Base-by-base conservation (phyloP, 2,113 vertebrate genomes). In the Gila orcuttii region DNA sequence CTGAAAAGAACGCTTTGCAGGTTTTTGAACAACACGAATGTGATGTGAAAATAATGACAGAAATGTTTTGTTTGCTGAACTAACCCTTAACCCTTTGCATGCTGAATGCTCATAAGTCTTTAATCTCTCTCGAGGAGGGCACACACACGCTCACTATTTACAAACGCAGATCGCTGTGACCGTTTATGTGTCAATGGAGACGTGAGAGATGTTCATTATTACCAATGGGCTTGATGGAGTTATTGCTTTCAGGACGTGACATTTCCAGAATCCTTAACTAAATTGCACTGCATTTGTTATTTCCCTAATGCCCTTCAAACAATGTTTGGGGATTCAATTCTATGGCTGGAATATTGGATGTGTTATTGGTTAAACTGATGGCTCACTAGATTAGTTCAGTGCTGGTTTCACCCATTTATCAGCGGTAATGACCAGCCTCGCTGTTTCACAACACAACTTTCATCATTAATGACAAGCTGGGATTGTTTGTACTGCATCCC, bases 1-100 rank as follows among this genome's bases (percentile, higher is more conserved):
- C 17, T 55, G 17, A 55, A 52, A 52, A 55, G 17, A 55, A 6
- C 5, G 17, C 15, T 19, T 6, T 55, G 6, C 52, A 19, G 52
- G 17, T 55, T 55, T 42, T 6, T 19, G 52, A 55, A 55, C 17
- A 55, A 55, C 17, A 55, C 5, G 5, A n/a, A 80, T 45, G 23
- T 69, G 42, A 42, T 10, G 66, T 36, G 66, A 47, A 66, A 81
- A 81, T 47, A 81, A 28, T 66, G 21, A 21, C 3, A 11, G n/a
- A 47, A 50, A 47, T 52, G 21, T 28, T 57, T 33, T 1, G n/a
- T 42, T 42, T 64, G 0, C 25, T 21, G 23, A 50, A 31, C 47
- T 19, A 92, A 90, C 80, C 86, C 75, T 94, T 94, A 93, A 93
- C 90, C 87, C 87, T 91, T 93, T 60, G 79, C 39, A 31, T 69